phyloP scores from a whole-genome alignment of 2,888 invertebrate species.

The Drosophila nigricruria region DNA sequence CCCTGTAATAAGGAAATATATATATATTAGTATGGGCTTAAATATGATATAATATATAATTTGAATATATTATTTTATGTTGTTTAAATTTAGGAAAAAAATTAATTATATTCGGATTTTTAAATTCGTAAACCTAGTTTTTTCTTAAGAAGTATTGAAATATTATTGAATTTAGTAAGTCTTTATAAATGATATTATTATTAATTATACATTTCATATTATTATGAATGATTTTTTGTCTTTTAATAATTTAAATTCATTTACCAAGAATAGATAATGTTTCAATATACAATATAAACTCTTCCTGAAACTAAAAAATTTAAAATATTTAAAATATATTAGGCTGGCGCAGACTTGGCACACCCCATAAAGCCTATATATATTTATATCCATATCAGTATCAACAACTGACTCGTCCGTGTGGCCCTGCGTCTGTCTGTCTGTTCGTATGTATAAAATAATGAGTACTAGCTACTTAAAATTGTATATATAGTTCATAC shows the following conservation, averaged over 20 bases:
- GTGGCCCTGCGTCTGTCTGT: not conserved
- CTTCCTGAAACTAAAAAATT: too few species aligned
- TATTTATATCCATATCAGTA: not conserved
- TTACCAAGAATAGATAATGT: too few species aligned
- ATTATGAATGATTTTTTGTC: too few species aligned
- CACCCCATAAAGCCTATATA: not conserved
- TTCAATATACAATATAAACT: too few species aligned
- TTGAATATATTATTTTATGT: not conserved
- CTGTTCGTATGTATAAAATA: not conserved
- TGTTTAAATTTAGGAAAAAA: too few species aligned
- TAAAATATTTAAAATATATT: not conserved
- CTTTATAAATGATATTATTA: too few species aligned
- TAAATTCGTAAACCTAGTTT: too few species aligned
- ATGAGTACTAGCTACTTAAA: not conserved
- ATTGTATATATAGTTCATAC: not conserved
- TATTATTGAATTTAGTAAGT: too few species aligned
- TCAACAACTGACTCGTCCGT: not conserved
- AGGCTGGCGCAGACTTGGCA: not conserved
- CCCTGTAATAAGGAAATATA: not conserved
- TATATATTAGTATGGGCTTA: not conserved
- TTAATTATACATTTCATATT: too few species aligned
- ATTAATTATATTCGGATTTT: too few species aligned
- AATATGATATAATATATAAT: not conserved
- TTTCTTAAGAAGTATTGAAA: too few species aligned
- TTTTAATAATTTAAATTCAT: too few species aligned